A percentile compares a stretch with the other conserved stretches of the same genome.
Conservation (phyloP, 2,888 invertebrate species). For the Chorisops tibialis region DNA sequence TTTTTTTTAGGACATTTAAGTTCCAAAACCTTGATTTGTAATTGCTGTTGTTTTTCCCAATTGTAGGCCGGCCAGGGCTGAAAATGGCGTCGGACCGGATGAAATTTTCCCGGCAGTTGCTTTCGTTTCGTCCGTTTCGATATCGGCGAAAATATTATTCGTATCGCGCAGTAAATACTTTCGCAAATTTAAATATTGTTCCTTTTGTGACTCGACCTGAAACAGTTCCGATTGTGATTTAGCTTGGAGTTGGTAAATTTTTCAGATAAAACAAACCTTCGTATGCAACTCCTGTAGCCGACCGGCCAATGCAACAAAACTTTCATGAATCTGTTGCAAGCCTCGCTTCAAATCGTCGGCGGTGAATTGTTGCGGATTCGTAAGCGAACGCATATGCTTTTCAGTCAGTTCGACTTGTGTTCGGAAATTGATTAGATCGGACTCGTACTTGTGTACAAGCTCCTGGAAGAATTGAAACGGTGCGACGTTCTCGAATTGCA, state of each 20-base stretch:
- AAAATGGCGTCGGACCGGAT: conserved; percentile 64
- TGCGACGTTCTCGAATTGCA: conserved; percentile 72
- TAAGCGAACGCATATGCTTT: conserved; percentile 65
- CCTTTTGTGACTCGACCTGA: conserved; percentile 75
- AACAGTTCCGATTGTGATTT: conserved; percentile 28
- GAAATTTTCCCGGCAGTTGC: conserved; percentile 53
- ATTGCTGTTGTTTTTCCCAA: conserved; percentile 13
- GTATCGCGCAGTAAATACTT: conserved; percentile 70
- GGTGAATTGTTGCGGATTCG: conserved; percentile 62
- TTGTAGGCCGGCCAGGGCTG: conserved; percentile 35
- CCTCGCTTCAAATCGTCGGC: conserved; percentile 75
- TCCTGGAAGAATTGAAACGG: conserved; percentile 69
- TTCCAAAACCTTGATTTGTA: conserved; percentile 31
- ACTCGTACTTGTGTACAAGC: conserved; percentile 67
- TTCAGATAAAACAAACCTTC: conserved; percentile 44
- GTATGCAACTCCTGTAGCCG: conserved; percentile 77
- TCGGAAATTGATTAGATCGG: conserved; percentile 64
- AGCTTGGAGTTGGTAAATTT: not conserved
- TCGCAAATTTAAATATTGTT: conserved; percentile 76
- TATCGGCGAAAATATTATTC: conserved; percentile 68
- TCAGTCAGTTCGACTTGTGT: conserved; percentile 71
- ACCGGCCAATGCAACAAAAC: conserved; percentile 83
- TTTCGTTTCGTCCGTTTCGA: conserved; percentile 46
- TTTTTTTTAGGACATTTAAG: conserved; percentile 2
- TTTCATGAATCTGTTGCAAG: conserved; percentile 79